Base-by-base conservation (phyloP, 1,140 invertebrate species). In the Drosophila elegans region DNA sequence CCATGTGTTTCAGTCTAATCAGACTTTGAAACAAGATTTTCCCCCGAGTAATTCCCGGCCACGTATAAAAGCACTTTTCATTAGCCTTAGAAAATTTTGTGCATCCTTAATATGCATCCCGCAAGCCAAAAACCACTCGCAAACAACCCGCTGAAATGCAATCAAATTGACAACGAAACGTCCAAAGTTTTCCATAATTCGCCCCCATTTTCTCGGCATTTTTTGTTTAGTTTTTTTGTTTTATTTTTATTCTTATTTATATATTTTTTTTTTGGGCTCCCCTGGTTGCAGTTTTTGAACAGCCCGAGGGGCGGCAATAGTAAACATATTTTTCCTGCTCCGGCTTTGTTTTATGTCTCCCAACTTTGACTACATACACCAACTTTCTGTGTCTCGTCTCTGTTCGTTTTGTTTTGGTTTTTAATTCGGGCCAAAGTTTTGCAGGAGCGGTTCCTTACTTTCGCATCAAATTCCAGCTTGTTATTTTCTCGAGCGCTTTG, bases 371-470 rank as follows among this genome's bases (percentile, higher is more conserved):
- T 71, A 67, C 66, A 55, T 71, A 67, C 66, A 55, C 7, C 59
- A 59, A 55, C 36, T 55, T 59, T 11, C 29, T 57, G 39, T 63
- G 71, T 80, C 59, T 53, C 42, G 36, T 39, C 29, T 2, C 2
- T 3, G 48, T 34, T 51, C 54, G 49, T 51, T 68, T 45, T 53
- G 56, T 59, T 84, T 68, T 68, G 42, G 72, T 79, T 85, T 78
- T 85, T 85, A 82, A 85, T 85, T 85, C 81, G 46, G 49, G 39
- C 52, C 9, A 85, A 86, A 85, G 68, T 86, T 85, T 83, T 49
- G 45, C 39, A 12, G 62, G 25, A 13, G 49, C 13, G 4, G 66
- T 79, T 76, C 39, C 57, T 51, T 60, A 69, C 59, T 55, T 69
- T 60, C 67, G 61, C 48, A 59, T 68, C 62, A 76, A 52, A 79